These are phyloP conservation scores for Pentalonia nigronervosa DNA, from an alignment of 1,140 invertebrate species.

Conservation along the genomic window DNA sequence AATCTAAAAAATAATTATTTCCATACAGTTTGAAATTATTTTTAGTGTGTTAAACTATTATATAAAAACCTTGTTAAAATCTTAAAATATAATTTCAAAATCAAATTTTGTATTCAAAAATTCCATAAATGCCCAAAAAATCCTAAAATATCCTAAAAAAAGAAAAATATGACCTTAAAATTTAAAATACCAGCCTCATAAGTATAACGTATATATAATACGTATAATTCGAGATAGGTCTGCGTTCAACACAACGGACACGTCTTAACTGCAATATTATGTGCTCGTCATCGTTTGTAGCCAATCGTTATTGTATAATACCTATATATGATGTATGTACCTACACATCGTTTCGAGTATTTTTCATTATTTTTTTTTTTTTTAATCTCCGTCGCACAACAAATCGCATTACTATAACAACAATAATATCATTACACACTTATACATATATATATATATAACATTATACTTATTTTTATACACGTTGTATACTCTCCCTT, in stretches of 20 bases:
- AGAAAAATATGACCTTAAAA: too few relatives aligned
- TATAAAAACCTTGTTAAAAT: too few relatives aligned
- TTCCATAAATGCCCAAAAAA: too few relatives aligned
- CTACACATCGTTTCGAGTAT: background rate
- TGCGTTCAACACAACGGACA: background rate
- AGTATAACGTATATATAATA: background rate
- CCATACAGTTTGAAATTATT: too few relatives aligned
- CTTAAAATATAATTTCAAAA: too few relatives aligned
- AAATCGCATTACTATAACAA: conserved; percentile 1
- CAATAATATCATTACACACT: background rate
- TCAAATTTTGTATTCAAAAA: too few relatives aligned
- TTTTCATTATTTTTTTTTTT: conserved; percentile 6
- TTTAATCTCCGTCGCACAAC: background rate
- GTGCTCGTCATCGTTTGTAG: background rate
- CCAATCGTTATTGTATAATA: background rate
- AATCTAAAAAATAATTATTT: too few relatives aligned
- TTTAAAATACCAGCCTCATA: too few relatives aligned
- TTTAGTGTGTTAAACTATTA: too few relatives aligned
- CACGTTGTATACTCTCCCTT: background rate
- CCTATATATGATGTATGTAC: background rate
- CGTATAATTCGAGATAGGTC: background rate
- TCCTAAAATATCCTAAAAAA: too few relatives aligned
- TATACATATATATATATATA: background rate
- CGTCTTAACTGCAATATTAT: background rate
- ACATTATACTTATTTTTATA: background rate